phyloP scores from a whole-genome alignment of 2,888 invertebrate species.

The Stictocephala bisonia region DNA sequence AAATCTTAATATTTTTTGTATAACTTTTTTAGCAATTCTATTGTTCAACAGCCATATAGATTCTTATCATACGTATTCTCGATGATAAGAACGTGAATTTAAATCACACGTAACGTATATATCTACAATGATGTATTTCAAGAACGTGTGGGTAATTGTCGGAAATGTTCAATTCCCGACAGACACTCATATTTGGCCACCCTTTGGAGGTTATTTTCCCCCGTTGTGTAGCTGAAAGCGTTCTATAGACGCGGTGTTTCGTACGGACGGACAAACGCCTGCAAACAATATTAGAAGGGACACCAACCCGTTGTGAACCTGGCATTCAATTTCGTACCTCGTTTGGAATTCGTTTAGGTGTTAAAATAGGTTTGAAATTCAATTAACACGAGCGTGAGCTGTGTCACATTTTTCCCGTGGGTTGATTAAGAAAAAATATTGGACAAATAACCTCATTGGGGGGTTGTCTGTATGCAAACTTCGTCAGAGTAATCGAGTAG shows the following conservation, averaged over 20 bases:
- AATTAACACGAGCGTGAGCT: constrained; percentile 26
- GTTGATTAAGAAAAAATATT: constrained; percentile 42
- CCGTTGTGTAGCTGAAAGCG: background rate
- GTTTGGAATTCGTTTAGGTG: constrained; percentile 37
- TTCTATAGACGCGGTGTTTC: background rate
- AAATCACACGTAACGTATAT: no score
- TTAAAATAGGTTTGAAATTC: constrained; percentile 33
- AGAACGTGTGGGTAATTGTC: no score
- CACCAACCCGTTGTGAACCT: background rate
- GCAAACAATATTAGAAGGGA: background rate
- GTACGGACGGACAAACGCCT: background rate
- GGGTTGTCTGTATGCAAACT: constrained; percentile 42
- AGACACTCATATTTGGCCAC: no score
- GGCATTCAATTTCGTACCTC: constrained; percentile 21
- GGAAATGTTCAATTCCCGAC: no score
- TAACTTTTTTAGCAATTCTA: no score
- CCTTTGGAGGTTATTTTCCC: no score
- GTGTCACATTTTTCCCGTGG: constrained; percentile 5
- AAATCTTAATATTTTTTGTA: no score
- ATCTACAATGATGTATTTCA: no score
- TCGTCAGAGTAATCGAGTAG: constrained; percentile 17
- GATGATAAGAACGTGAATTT: no score
- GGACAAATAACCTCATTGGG: constrained; percentile 28
- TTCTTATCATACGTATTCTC: no score
- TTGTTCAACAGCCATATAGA: no score